phyloP scores from a whole-genome alignment of 2,888 invertebrate species.

The Poecilobothrus nobilitatus region DNA sequence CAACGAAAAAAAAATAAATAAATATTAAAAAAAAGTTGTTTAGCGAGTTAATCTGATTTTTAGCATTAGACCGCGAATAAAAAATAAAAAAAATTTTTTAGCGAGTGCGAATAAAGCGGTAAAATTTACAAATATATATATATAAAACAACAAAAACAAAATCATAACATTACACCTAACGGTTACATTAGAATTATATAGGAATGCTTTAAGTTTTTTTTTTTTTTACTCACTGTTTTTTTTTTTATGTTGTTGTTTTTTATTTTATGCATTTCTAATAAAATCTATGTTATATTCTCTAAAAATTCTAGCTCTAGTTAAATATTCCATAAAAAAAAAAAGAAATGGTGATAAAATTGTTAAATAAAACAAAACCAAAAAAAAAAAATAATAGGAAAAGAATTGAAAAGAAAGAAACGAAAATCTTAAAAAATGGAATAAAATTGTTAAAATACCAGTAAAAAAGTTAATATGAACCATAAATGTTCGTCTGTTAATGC shows the following conservation, averaged over 20 bases:
- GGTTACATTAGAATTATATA: not conserved
- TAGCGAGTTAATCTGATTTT: conserved; percentile 11
- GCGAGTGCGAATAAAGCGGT: conserved; percentile 12
- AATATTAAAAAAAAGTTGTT: conserved; percentile 11
- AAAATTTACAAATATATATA: conserved; percentile 1
- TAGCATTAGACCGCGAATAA: conserved; percentile 11
- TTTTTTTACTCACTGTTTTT: not conserved
- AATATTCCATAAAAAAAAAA: not conserved
- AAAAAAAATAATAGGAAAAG: not conserved
- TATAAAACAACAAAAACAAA: no score
- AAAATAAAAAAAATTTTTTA: not conserved
- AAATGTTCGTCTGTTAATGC: not conserved
- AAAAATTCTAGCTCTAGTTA: not conserved
- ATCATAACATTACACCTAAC: conserved; percentile 4
- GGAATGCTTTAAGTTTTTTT: not conserved
- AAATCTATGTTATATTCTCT: not conserved
- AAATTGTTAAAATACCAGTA: not conserved
- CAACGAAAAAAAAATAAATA: not conserved
- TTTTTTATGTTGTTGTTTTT: not conserved
- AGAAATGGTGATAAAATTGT: not conserved
- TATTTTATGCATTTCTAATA: not conserved
- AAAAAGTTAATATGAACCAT: not conserved
- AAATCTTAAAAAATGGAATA: not conserved
- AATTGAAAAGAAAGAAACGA: not conserved
- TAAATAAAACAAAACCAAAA: no score